A percentile compares a stretch with the other conserved stretches of the same genome.
These are phyloP conservation scores for Anastrepha ludens DNA, from an alignment of 1,140 invertebrate genomes.

Conservation along the genomic window DNA sequence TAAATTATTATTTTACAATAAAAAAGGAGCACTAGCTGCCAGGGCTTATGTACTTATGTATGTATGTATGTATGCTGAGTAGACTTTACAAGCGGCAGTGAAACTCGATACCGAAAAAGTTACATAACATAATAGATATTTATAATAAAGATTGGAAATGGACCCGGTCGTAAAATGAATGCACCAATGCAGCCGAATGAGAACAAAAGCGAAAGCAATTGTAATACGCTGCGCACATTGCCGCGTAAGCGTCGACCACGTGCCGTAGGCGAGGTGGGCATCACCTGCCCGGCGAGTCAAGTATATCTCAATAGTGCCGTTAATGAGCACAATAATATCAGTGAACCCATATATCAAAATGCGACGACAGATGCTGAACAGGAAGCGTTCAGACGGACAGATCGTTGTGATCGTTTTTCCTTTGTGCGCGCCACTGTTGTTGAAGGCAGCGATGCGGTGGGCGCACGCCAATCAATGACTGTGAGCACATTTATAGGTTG, in stretches of 20 bases:
- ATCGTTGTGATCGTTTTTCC: constrained; percentile 58
- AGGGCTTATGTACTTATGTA: no score
- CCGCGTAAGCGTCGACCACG: constrained; percentile 71
- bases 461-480: constrained; percentile 60
- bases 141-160: constrained; percentile 23
- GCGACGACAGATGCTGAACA: constrained; percentile 47
- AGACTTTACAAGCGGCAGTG: no score
- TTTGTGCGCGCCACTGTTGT: constrained; percentile 62
- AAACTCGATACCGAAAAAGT: not conserved
- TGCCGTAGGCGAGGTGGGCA: constrained; percentile 70
- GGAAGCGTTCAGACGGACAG: not conserved
- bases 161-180: constrained; percentile 38
- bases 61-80: not conserved
- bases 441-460: constrained; percentile 47
- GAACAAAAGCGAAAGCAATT: constrained; percentile 52
- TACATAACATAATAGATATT: not conserved
- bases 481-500: constrained; percentile 72
- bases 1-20: no score
- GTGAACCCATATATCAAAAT: constrained; percentile 69
- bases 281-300: constrained; percentile 66
- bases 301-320: constrained; percentile 67
- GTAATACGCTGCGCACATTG: constrained; percentile 61
- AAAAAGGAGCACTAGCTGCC: no score
- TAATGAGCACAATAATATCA: constrained; percentile 57
- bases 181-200: constrained; percentile 2